Evolutionary conservation across 2,888 invertebrate species (phyloP), one percentile per base, ranked within the genome.

Genomic region (Leptinotarsa juncta): DNA sequence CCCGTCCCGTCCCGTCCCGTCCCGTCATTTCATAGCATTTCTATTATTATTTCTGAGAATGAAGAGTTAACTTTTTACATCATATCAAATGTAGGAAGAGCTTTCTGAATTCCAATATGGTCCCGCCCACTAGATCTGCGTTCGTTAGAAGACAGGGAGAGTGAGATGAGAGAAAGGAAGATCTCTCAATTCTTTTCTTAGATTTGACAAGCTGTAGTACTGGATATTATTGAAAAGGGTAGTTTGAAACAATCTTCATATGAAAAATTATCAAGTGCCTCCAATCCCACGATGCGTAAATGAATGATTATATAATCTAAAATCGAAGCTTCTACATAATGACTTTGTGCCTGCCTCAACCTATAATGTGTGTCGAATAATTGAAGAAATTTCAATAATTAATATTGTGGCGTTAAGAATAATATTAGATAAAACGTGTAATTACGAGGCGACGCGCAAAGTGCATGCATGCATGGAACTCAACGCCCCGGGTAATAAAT

Each of bases 351-450:
- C 62, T 32, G 57, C 50, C 62, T 69, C 16, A 18, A 57, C 71
- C 65, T 60, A 71, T 68, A 55, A 71, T 74, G 65, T 67, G 65
- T 65, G 72, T 71, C 68, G 50, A 74, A 74, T 74, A 77, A 73
- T 77, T 72, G 71, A 70, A 71, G 51, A 71, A 66, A 72, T 68
- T 70, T 70, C 48, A 50, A 55, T 70, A 60, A 74, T 71, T 65
- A 75, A 73, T 74, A 75, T 73, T 68, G 60, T 55, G 65, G 77
- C 73, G 75, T 75, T 74, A 75, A 73, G 71, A 73, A 68, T 71
- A 75, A 66, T 69, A 70, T 66, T 69, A 55, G 60, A 70, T 75
- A 73, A 71, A 77, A 77, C 68, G 48, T 66, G 60, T 75, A 75
- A 77, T 77, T 77, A 75, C 69, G 49, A 18, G 48, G 68, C 26